phyloP scores from a whole-genome alignment of 1,140 invertebrate genomes.

The Trichogramma pretiosum region DNA sequence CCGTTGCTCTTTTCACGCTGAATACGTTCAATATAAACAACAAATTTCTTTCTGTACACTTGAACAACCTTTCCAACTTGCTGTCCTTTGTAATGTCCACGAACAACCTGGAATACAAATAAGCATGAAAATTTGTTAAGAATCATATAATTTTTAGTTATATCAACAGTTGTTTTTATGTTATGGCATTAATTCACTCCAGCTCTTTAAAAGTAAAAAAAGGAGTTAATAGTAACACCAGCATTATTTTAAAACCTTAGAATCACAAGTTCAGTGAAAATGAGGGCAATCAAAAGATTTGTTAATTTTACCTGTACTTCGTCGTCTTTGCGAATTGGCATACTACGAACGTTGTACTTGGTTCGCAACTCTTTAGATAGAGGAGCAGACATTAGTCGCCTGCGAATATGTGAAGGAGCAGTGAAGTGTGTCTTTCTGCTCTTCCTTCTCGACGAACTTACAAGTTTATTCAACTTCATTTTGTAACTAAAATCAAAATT shows the following conservation, averaged over 20 bases:
- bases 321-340: conserved; percentile 97
- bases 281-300: background rate
- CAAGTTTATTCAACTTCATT: conserved; percentile 95
- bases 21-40: conserved; percentile 97
- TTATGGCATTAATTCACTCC: background rate
- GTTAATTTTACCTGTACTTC: conserved; percentile 79
- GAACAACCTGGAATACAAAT: conserved; percentile 61
- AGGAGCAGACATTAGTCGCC: conserved; percentile 95
- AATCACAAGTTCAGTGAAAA: background rate
- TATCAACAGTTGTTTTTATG: too few relatives aligned
- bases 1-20: conserved; percentile 98
- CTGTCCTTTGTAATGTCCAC: conserved; percentile 98
- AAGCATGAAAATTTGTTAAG: conserved; percentile 1
- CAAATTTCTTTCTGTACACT: conserved; percentile 97
- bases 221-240: too few relatives aligned
- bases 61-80: conserved; percentile 99
- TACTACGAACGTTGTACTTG: conserved; percentile 95
- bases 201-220: too few relatives aligned
- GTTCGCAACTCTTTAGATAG: conserved; percentile 94
- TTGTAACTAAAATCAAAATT: conserved; percentile 19
- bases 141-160: too few relatives aligned
- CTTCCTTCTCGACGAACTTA: conserved; percentile 92
- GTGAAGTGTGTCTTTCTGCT: conserved; percentile 96
- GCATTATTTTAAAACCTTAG: background rate
- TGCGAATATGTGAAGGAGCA: conserved; percentile 93